Evolutionary conservation across 2,888 invertebrate genomes (phyloP).

Genomic region (Heteropelma amictum): DNA sequence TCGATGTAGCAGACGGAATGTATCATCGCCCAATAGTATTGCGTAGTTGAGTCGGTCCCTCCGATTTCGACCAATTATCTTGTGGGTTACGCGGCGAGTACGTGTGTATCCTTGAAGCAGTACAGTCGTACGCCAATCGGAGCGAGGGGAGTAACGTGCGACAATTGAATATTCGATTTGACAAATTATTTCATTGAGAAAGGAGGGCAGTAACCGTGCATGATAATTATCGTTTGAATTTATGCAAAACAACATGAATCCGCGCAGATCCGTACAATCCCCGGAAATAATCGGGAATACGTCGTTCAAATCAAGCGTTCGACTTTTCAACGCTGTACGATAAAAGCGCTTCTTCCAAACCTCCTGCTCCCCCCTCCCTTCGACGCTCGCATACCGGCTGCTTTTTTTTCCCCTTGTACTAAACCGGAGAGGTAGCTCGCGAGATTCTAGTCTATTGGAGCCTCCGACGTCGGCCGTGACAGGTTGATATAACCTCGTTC

Average conservation of each 20-base stretch:
- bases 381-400: slow-evolving; percentile 59
- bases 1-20: slow-evolving; percentile 29
- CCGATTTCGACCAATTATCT: slow-evolving; percentile 55
- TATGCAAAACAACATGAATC: not conserved
- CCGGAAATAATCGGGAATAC: slow-evolving; percentile 16
- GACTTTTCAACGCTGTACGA: slow-evolving; percentile 47
- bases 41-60: slow-evolving; percentile 58
- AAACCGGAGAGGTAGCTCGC: slow-evolving; percentile 43
- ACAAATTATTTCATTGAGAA: slow-evolving; percentile 35
- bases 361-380: slow-evolving; percentile 54
- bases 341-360: slow-evolving; percentile 40
- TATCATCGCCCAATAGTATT: slow-evolving; percentile 53
- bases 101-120: no score
- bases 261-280: not conserved
- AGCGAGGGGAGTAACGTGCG: slow-evolving; percentile 58
- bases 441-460: slow-evolving; percentile 62
- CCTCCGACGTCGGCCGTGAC: slow-evolving; percentile 66
- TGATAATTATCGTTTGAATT: slow-evolving; percentile 19
- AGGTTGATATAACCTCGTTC: slow-evolving; percentile 62
- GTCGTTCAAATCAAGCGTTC: slow-evolving; percentile 51
- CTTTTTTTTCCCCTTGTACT: slow-evolving; percentile 53
- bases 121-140: no score
- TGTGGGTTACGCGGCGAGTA: slow-evolving; percentile 38
- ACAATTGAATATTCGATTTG: slow-evolving; percentile 62
- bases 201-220: not conserved